Percentiles rank a stretch among this genome's conserved stretches.
phyloP scores from a whole-genome alignment of 2,797 vertebrate genomes.

The Siniperca undulata region DNA sequence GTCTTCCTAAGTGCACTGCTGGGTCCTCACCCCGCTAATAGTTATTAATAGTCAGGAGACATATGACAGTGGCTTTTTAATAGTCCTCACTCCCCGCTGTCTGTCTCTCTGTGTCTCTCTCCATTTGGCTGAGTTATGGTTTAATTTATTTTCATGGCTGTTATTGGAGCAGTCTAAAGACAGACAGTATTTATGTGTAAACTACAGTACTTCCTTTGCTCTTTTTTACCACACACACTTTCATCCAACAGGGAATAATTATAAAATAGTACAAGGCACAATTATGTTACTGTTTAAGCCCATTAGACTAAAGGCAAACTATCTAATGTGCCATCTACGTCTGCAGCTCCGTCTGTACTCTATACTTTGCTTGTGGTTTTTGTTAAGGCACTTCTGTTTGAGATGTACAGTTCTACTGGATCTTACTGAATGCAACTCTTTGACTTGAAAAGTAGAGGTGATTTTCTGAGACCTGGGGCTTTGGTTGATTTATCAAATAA shows the following conservation, averaged over 20 bases:
- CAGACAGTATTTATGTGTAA: slow-evolving; percentile 31
- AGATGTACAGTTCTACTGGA: background rate
- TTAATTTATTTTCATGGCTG: slow-evolving; percentile 35
- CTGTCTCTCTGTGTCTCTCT: slow-evolving; percentile 17
- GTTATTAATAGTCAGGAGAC: slow-evolving; percentile 64
- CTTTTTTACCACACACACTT: slow-evolving; percentile 16
- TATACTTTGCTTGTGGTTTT: background rate
- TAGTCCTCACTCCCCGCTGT: slow-evolving; percentile 29
- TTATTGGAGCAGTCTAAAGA: slow-evolving; percentile 35
- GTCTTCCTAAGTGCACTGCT: slow-evolving; percentile 52
- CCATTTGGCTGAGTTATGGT: slow-evolving; percentile 3
- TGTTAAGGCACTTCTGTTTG: slow-evolving; percentile 16
- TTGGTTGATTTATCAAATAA: slow-evolving; percentile 20
- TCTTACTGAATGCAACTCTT: slow-evolving; percentile 14
- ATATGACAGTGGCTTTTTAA: slow-evolving; percentile 47
- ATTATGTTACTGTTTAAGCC: slow-evolving; percentile 25
- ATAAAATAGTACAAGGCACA: slow-evolving; percentile 21
- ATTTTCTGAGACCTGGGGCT: slow-evolving; percentile 3
- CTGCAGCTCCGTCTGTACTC: background rate
- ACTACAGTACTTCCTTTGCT: slow-evolving; percentile 24
- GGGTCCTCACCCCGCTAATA: slow-evolving; percentile 49
- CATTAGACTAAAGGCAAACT: slow-evolving; percentile 4
- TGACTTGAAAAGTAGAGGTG: slow-evolving; percentile 1
- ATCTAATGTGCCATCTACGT: background rate
- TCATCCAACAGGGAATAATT: slow-evolving; percentile 18